These are phyloP conservation scores for Australoheros facetus DNA, from an alignment of 2,797 vertebrate genomes.

Conservation along the genomic window DNA sequence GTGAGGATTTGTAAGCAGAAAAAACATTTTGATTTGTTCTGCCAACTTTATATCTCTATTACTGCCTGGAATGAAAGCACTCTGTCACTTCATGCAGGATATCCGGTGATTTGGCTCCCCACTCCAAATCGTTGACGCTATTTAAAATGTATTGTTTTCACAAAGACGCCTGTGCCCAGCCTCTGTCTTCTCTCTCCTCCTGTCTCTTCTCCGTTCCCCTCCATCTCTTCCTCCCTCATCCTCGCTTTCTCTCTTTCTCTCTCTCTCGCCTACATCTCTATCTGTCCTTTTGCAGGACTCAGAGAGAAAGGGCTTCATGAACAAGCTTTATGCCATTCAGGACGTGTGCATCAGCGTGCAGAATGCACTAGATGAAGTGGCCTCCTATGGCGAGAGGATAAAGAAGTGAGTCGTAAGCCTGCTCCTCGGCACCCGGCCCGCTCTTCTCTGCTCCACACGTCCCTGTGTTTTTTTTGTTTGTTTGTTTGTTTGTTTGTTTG, in stretches of 20 bases:
- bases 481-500: neutral
- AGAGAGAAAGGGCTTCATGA: slow-evolving; percentile 98
- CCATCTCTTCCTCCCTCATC: slow-evolving; percentile 45
- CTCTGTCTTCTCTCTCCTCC: slow-evolving; percentile 53
- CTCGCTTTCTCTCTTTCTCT: slow-evolving; percentile 51
- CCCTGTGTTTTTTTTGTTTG: slow-evolving; percentile 29
- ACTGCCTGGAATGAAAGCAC: slow-evolving; percentile 72
- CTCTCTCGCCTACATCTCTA: slow-evolving; percentile 61
- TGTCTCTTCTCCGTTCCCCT: slow-evolving; percentile 35
- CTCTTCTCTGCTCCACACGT: slow-evolving; percentile 50
- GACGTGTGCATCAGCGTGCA: slow-evolving; percentile 98
- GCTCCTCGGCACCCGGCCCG: slow-evolving; percentile 67
- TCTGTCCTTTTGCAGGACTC: slow-evolving; percentile 87
- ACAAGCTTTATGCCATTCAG: slow-evolving; percentile 98
- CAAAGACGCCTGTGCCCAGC: slow-evolving; percentile 73
- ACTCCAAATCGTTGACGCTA: slow-evolving; percentile 77
- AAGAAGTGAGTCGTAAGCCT: slow-evolving; percentile 92
- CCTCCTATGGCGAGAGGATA: slow-evolving; percentile 95
- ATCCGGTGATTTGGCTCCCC: slow-evolving; percentile 76
- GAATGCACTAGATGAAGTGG: slow-evolving; percentile 95
- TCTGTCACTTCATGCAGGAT: slow-evolving; percentile 72
- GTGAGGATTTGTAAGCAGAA: slow-evolving; percentile 71
- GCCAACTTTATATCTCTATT: slow-evolving; percentile 81
- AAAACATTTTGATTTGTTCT: slow-evolving; percentile 81
- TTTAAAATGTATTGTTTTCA: slow-evolving; percentile 77